Percentiles rank a stretch among this genome's conserved stretches.
Conservation (phyloP, 2,797 vertebrate genomes). For the Protonibea diacanthus region DNA sequence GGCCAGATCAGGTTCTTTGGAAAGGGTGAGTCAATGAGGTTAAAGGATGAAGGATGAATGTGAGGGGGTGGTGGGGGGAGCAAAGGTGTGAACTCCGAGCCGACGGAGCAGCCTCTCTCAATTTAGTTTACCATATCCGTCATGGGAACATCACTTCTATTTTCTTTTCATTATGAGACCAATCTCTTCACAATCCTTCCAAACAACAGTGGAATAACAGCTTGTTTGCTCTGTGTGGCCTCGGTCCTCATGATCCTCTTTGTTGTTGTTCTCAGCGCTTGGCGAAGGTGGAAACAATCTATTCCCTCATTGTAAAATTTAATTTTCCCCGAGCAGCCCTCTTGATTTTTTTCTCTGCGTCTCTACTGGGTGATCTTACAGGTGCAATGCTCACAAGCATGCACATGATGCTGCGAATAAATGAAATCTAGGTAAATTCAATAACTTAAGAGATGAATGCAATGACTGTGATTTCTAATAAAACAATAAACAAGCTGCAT, state of each 20-base stretch:
- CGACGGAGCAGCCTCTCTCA: constrained; percentile 70
- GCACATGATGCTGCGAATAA: constrained; percentile 15
- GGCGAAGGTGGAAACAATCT: constrained; percentile 67
- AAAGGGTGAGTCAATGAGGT: constrained; percentile 84
- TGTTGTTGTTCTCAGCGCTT: constrained; percentile 55
- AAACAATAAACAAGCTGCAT: background rate
- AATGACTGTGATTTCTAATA: background rate
- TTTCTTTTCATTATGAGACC: constrained; percentile 88
- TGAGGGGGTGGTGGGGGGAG: constrained; percentile 42
- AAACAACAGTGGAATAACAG: constrained; percentile 86
- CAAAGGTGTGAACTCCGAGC: constrained; percentile 84
- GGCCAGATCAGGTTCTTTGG: constrained; percentile 83
- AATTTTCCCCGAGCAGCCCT: constrained; percentile 46
- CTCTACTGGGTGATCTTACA: background rate
- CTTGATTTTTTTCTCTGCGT: constrained; percentile 8
- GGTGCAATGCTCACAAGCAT: background rate
- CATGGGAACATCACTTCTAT: constrained; percentile 87
- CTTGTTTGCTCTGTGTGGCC: constrained; percentile 83
- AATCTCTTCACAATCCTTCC: constrained; percentile 83
- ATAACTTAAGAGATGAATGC: background rate
- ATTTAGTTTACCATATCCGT: constrained; percentile 83
- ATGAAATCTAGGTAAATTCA: background rate
- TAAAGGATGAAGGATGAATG: constrained; percentile 66
- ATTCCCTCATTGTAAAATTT: constrained; percentile 52
- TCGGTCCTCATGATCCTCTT: constrained; percentile 55